Evolutionary conservation across 2,888 invertebrate genomes (phyloP).

Genomic region (Agonopterix arenella): DNA sequence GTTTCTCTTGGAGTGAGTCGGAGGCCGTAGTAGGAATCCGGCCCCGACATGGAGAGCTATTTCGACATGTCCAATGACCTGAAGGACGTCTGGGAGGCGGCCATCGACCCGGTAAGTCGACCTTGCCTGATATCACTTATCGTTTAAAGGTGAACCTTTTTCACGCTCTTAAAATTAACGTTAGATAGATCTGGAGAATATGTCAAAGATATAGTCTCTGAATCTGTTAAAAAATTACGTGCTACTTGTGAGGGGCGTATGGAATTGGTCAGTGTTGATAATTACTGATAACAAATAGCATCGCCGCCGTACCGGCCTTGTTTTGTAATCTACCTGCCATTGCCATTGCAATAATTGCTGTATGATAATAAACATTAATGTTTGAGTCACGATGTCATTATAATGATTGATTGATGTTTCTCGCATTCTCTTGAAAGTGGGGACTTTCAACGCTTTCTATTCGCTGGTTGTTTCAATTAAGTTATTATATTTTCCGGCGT

Average conservation of each 20-base stretch:
- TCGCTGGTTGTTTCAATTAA: background rate
- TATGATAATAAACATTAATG: constrained; percentile 28
- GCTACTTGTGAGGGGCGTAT: too few species aligned
- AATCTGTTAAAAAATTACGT: background rate
- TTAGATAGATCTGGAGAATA: background rate
- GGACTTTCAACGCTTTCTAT: constrained; percentile 4
- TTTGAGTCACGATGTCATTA: constrained; percentile 23
- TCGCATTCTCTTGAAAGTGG: background rate
- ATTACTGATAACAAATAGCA: constrained; percentile 20
- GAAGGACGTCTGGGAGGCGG: constrained; percentile 89
- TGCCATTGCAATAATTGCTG: constrained; percentile 21
- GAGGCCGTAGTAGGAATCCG: constrained; percentile 47
- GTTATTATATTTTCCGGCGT: background rate
- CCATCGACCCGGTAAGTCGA: constrained; percentile 88
- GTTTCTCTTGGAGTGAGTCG: constrained; percentile 45
- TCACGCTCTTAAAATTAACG: too few species aligned
- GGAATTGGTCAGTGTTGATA: constrained; percentile 19
- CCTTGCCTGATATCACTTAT: constrained; percentile 53
- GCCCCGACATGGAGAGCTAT: constrained; percentile 82
- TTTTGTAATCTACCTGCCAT: constrained; percentile 47
- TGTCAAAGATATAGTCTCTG: background rate
- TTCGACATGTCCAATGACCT: constrained; percentile 86
- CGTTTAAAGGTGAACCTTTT: constrained; percentile 12
- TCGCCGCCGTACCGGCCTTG: constrained; percentile 25
- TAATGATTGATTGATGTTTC: constrained; percentile 10